Evolutionary conservation across 2,113 vertebrate species (phyloP).

Genomic region (Mobula hypostoma): DNA sequence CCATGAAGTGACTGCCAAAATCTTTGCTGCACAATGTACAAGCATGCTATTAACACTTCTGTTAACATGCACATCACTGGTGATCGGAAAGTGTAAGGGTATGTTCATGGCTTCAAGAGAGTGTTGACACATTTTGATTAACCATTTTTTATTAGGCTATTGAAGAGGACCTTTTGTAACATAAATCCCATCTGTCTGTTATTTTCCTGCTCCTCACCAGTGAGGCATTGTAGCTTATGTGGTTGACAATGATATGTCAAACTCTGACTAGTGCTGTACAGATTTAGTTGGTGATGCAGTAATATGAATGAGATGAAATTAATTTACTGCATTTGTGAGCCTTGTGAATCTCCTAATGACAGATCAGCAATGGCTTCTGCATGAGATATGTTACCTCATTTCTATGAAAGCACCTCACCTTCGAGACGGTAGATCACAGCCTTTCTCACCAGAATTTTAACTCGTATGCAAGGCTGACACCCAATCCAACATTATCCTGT

Average conservation of each 20-base stretch:
- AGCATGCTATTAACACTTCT: not conserved
- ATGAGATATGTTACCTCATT: not conserved
- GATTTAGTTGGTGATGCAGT: not conserved
- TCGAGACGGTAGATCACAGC: not conserved
- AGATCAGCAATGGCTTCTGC: not conserved
- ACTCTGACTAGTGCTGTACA: not conserved
- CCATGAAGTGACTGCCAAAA: not conserved
- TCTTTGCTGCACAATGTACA: not conserved
- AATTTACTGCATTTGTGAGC: not conserved
- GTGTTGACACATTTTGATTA: not conserved
- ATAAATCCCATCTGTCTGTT: not conserved
- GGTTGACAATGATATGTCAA: not conserved
- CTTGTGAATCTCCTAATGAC: not conserved
- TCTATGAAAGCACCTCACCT: not conserved
- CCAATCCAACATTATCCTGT: not conserved
- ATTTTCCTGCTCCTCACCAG: not conserved
- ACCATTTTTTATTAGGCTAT: not conserved
- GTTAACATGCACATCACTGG: not conserved
- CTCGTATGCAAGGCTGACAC: not conserved
- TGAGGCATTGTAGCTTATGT: not conserved
- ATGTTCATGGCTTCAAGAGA: not conserved
- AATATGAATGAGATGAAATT: not conserved
- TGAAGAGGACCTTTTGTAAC: not conserved
- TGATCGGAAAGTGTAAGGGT: not conserved
- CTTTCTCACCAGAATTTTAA: not conserved